Evolutionary conservation across 2,888 invertebrate genomes (phyloP).

Genomic region (Stenodera caucasica): DNA sequence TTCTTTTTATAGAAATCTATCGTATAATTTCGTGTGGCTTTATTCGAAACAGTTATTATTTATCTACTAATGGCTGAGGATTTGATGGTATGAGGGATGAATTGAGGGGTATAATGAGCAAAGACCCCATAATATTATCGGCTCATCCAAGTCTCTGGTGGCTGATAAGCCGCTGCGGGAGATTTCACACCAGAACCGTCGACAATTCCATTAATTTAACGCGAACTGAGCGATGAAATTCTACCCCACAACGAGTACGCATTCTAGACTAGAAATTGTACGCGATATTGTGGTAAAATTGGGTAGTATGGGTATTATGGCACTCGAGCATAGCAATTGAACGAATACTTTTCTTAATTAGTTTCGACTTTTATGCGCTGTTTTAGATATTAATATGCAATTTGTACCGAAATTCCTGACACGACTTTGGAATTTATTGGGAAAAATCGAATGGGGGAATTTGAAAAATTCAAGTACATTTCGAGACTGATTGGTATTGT

Average conservation of each 20-base stretch:
- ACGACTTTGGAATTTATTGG: no score
- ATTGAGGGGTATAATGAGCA: constrained; percentile 42
- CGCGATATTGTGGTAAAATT: background rate
- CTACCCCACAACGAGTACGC: constrained; percentile 42
- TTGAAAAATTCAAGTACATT: no score
- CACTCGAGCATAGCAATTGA: constrained; percentile 50
- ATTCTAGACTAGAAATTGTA: background rate
- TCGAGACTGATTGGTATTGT: no score
- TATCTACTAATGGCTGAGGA: constrained; percentile 29
- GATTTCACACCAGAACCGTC: constrained; percentile 51
- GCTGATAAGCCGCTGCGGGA: constrained; percentile 51
- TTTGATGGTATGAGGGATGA: constrained; percentile 16
- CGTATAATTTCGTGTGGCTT: no score
- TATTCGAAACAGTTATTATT: constrained; percentile 35
- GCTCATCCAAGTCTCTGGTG: constrained; percentile 45
- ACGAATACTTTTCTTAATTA: constrained; percentile 56
- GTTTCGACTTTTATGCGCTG: constrained; percentile 52
- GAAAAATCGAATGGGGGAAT: no score
- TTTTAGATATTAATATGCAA: constrained; percentile 49
- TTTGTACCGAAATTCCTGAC: constrained; percentile 3
- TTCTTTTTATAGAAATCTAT: no score
- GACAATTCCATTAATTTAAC: constrained; percentile 56
- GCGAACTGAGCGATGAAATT: constrained; percentile 48
- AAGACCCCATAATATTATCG: constrained; percentile 45
- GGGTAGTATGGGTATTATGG: constrained; percentile 39